These are phyloP conservation scores for Lithobates sylvaticus DNA, from an alignment of 2,797 vertebrate genomes.

Conservation along the genomic window DNA sequence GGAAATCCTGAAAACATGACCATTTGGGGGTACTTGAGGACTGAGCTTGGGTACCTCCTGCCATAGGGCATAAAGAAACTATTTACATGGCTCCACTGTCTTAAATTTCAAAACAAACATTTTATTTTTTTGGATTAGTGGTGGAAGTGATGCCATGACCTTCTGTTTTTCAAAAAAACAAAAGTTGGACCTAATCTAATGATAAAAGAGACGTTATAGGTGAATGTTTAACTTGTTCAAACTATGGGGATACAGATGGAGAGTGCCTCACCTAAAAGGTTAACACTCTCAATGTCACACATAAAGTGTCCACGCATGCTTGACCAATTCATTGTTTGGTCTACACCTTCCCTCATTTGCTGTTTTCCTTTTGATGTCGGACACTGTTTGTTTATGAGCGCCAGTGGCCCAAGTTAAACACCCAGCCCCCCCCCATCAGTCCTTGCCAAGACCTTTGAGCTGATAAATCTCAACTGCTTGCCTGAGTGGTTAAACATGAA, in stretches of 20 bases:
- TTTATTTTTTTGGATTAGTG: no score
- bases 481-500: conserved; percentile 72
- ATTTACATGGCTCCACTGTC: no score
- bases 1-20: no score
- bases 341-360: conserved; percentile 74
- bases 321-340: conserved; percentile 75
- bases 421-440: conserved; percentile 65
- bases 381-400: conserved; percentile 89
- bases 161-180: neutral
- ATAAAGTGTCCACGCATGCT: conserved; percentile 65
- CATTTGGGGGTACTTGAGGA: no score
- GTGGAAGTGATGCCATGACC: no score
- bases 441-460: conserved; percentile 70
- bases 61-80: no score
- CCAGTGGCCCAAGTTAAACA: conserved; percentile 83
- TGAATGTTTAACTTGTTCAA: conserved; percentile 22
- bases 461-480: conserved; percentile 71
- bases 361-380: conserved; percentile 85
- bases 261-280: conserved; percentile 65
- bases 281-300: conserved; percentile 68
- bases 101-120: no score
- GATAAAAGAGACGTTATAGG: neutral
- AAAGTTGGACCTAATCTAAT: neutral
- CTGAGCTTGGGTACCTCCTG: no score
- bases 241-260: neutral